Base-by-base conservation (phyloP, 2,113 vertebrate genomes). In the Hydropotes inermis region DNA sequence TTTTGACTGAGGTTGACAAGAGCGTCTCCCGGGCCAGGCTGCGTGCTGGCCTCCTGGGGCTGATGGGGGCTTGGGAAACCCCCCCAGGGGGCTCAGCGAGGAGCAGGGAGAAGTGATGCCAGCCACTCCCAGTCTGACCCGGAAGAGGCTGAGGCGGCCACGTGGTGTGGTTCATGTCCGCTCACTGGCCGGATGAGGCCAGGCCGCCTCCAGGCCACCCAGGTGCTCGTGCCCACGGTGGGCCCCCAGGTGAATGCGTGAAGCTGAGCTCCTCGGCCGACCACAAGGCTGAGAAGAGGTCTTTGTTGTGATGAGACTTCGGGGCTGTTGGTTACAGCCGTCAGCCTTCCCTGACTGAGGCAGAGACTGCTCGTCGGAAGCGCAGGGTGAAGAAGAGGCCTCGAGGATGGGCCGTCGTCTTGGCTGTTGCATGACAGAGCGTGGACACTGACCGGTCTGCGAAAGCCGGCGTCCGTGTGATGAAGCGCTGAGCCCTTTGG, bases 81-180 rank as follows among this genome's bases (percentile, higher is more conserved):
- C 36, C 1, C 23, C 28, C 76, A 19, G 8, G 16, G 30, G n/a
- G 43, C 30, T 52, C 36, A 39, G 9, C 0, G 45, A 61, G 27
- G 16, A 14, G 7, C 0, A 2, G 60, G 36, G 21, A 81, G 19
- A 57, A 36, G 50, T 1, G 14, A 14, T 23, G 19, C 27, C 9
- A 14, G 16, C 36, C 6, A 1, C 3, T 33, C 28, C 81, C 58
- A 76, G 4, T 92, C 47, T 78, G 84, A 21, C 10, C 90, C 6
- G 1, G 87, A 93, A 54, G 12, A n/a, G 13, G 13, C 11, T 0
- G 45, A 39, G 2, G 89, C 16, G 12, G 6, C 19, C 11, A 28
- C 5, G 4, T 0, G 17, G 15, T 28, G 4, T 0, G 17, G 15
- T 28, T 6, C 17, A 2, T n/a, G 57, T 67, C n/a, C 0, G 2